A percentile compares a stretch with the other conserved stretches of the same genome.
phyloP scores from a whole-genome alignment of 1,140 invertebrate species.

The Carposina sasakii region DNA sequence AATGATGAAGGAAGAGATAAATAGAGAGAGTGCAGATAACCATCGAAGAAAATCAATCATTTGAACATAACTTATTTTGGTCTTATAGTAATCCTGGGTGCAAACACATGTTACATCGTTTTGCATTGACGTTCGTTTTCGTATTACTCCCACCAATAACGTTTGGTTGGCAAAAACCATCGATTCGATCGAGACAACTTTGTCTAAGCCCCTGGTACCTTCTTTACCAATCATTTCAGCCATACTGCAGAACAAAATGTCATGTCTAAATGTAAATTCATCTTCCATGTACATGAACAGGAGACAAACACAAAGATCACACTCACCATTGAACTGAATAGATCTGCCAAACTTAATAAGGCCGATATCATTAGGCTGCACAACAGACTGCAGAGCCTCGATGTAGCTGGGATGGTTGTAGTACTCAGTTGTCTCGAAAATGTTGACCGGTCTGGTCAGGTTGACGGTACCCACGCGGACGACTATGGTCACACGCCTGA shows the following conservation, averaged over 20 bases:
- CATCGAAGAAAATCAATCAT: background rate
- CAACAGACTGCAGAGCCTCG: slow-evolving; percentile 22
- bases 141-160: too few species aligned
- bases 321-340: slow-evolving; percentile 39
- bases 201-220: background rate
- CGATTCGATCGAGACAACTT: background rate
- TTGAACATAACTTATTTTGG: background rate
- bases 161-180: too few species aligned
- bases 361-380: slow-evolving; percentile 55
- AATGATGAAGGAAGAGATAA: background rate
- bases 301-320: too few species aligned
- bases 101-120: background rate
- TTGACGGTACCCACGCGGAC: slow-evolving; percentile 39
- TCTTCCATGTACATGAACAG: background rate
- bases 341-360: slow-evolving; percentile 39
- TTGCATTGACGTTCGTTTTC: background rate
- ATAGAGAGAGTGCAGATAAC: background rate
- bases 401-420: slow-evolving; percentile 52
- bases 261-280: background rate
- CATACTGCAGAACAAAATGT: background rate
- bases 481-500: slow-evolving; percentile 41
- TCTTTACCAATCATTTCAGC: background rate
- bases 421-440: slow-evolving; percentile 51
- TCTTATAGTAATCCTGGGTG: background rate
- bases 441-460: slow-evolving; percentile 28